Base-by-base conservation (phyloP, 2,797 vertebrate species). In the Sarcophilus harrisii region DNA sequence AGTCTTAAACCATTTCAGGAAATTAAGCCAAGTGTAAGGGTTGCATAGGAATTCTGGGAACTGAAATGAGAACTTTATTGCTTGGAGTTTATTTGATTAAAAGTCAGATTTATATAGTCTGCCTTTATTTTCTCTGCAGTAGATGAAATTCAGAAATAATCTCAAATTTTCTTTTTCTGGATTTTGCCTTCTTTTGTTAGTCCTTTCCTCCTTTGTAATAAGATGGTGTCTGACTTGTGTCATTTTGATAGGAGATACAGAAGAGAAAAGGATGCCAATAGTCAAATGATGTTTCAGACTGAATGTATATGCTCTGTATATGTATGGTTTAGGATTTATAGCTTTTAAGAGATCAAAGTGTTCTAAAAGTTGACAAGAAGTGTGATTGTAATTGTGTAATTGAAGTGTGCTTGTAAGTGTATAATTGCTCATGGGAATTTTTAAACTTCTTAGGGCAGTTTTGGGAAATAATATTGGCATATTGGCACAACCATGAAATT, bases 1-100 rank as follows among this genome's bases (percentile, higher is more conserved):
- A 98, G 98, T 97, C 93, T 95, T 98, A 60, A 73, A 45, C 13
- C 45, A 91, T 45, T 55, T 38, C 54, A 90, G 55, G 92, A 94
- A 93, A 49, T 28, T 55, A 87, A 97, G 92, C 90, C 49, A 91
- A 91, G 9, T 12, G 32, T 81, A 52, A 54, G 9, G 13, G 5
- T 93, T 24, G 90, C 28, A 6, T 52, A 93, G 11, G 52, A 58
- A 45, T 94, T 92, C 55, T 58, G 93, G 93, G 60, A 91, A 38
- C 27, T 81, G 89, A 96, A 93, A 93, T 81, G 57, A n/a, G 24
- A 5, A 10, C 54, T 18, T 16, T 27, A 2, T 62, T 95, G 93
- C 89, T 38, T 10, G 92, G 52, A 89, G 0, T 30, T 14, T 55
- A 45, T 89, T 1, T 91, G 57, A 89, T 92, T 90, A n/a, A 87